Evolutionary conservation across 2,888 invertebrate genomes (phyloP), one percentile per base, ranked within the genome.

Genomic region (Cynaeus angustus): DNA sequence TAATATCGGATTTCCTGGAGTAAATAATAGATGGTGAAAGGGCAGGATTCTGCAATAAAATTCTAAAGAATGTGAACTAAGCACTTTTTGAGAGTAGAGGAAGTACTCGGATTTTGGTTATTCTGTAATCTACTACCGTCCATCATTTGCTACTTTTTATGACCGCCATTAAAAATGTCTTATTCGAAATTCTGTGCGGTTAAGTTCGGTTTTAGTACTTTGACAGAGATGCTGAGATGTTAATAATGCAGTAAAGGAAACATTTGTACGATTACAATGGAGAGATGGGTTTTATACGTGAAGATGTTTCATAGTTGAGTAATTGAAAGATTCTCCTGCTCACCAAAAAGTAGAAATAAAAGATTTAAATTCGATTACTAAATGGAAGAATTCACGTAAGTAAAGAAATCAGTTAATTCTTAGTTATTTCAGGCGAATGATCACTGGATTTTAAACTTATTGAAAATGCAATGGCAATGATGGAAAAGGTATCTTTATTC

Each of bases 21-120:
- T 26, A 50, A 28, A 50, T 41, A 41, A 41, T 41, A 50, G 26
- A 50, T 50, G 50, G 7, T 50, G 50, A 50, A 50, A 50, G 50
- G 9, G 50, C 50, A 50, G 28, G 7, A 26, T 50, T 21, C n/a
- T 0, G 50, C 28, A 26, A 26, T 50, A 50, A 50, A 50, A 26
- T 26, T n/a, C 10, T 1, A 9, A n/a, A 50, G 50, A 33, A 26
- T 52, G 30, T 52, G 33, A 13, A 21, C n/a, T 14, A 33, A 52
- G 52, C 52, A 21, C 46, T 41, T 13, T 41, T 41, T 6, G 41
- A 10, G 2, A 6, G 30, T 30, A 13, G 14, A 28, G 28, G 12
- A 21, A 14, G 52, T 52, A 48, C 52, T 13, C 14, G 12, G 9
- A 12, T 12, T n/a, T 33, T 16, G 55, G 12, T 37, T 55, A 55